Conservation (phyloP, 2,888 invertebrate species). For the Chymomyza fuscimana region DNA sequence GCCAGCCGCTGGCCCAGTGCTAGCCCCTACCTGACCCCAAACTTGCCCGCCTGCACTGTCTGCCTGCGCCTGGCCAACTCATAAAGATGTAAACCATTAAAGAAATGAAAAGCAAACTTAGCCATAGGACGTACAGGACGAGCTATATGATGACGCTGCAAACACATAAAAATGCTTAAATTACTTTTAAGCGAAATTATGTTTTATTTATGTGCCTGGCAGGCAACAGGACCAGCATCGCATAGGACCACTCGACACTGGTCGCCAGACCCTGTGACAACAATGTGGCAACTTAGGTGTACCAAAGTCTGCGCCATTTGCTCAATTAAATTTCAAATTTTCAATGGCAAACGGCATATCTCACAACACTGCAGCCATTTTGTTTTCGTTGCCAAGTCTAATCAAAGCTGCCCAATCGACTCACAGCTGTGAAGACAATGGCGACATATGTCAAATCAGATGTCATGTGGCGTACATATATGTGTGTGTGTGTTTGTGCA, state of each 20-base stretch:
- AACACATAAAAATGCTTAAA: conserved; percentile 66
- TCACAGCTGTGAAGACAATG: conserved; percentile 8
- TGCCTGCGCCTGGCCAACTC: conserved; percentile 25
- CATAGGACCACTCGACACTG: neutral
- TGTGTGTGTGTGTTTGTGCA: neutral
- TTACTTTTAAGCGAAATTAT: conserved; percentile 70
- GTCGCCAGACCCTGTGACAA: conserved; percentile 2
- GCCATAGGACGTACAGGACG: conserved; percentile 18
- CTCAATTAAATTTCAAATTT: conserved; percentile 48
- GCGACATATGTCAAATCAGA: conserved; percentile 20
- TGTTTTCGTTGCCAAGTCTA: neutral
- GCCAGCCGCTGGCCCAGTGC: neutral
- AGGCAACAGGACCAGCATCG: conserved; percentile 1
- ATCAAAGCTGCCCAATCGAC: conserved; percentile 7
- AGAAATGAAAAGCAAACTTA: conserved; percentile 70
- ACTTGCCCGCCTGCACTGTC: too few relatives aligned
- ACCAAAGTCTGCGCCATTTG: conserved; percentile 35
- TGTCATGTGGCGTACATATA: neutral
- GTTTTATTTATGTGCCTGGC: conserved; percentile 64
- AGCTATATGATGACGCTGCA: conserved; percentile 22
- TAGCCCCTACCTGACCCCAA: neutral
- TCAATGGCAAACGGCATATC: neutral
- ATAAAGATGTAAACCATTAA: conserved; percentile 68
- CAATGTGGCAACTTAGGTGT: conserved; percentile 44
- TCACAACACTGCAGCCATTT: conserved; percentile 3